A percentile compares a stretch with the other conserved stretches of the same genome.
Conservation (phyloP, 2,113 vertebrate genomes). For the Psittacula cyanocephala region DNA sequence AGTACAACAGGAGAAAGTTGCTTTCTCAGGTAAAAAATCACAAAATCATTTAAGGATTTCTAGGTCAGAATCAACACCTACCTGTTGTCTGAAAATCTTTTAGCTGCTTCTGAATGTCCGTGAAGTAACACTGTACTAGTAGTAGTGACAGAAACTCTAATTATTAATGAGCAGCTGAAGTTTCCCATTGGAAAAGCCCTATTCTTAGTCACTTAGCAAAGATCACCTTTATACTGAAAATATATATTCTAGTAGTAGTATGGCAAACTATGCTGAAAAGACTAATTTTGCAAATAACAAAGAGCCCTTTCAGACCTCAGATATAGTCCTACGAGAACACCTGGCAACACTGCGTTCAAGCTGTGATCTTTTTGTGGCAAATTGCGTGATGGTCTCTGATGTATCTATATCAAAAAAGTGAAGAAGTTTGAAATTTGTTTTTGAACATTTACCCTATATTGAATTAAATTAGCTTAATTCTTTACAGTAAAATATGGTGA, state of each 20-base stretch:
- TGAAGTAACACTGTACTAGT: background rate
- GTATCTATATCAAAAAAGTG: background rate
- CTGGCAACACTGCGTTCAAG: background rate
- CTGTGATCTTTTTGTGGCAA: background rate
- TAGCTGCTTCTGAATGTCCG: background rate
- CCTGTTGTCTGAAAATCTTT: background rate
- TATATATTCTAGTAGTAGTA: background rate
- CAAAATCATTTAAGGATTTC: background rate
- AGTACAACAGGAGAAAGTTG: background rate
- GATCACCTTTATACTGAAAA: background rate
- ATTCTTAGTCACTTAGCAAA: background rate
- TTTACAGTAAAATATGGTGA: background rate
- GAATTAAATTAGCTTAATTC: background rate
- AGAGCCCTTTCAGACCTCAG: background rate
- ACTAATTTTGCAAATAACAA: background rate
- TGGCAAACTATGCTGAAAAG: background rate
- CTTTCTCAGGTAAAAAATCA: background rate
- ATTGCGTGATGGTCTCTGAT: fast-evolving
- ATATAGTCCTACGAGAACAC: background rate
- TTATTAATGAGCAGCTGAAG: background rate
- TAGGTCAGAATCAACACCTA: background rate
- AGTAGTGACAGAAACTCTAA: background rate
- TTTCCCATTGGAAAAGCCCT: background rate
- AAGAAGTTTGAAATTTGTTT: background rate
- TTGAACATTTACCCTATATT: background rate